Evolutionary conservation across 2,797 vertebrate genomes (phyloP).

Genomic region (Knipowitschia caucasica): DNA sequence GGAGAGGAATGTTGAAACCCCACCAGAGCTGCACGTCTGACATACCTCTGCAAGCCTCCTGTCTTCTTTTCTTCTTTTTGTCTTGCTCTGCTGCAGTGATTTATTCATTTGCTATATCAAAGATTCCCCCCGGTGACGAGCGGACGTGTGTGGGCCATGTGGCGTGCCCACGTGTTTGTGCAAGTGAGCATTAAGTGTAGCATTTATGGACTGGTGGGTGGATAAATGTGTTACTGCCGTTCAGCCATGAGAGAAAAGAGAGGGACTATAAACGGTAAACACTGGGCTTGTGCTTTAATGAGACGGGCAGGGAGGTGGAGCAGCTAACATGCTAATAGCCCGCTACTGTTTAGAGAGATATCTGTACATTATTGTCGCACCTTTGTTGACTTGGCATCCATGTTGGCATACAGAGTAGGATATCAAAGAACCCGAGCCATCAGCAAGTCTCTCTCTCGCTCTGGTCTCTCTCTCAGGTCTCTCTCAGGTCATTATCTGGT

Average conservation of each 20-base stretch:
- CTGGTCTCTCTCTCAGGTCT: too few species aligned
- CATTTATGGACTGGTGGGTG: conserved; percentile 43
- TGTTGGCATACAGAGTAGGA: too few species aligned
- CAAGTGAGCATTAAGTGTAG: conserved; percentile 42
- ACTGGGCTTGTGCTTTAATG: conserved; percentile 53
- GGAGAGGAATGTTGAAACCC: conserved; percentile 44
- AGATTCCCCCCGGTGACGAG: conserved; percentile 52
- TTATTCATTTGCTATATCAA: conserved; percentile 67
- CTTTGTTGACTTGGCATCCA: too few species aligned
- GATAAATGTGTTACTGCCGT: conserved; percentile 38
- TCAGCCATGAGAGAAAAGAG: conserved; percentile 16
- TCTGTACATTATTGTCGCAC: too few species aligned
- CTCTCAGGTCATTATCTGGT: too few species aligned
- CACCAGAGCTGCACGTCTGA: conserved; percentile 45
- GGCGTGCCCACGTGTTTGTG: conserved; percentile 15
- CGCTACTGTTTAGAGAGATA: conserved; percentile 37
- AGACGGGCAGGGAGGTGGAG: conserved; percentile 41
- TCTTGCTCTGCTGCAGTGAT: conserved; percentile 52
- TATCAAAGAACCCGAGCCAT: too few species aligned
- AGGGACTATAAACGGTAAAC: conserved; percentile 41
- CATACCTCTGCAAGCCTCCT: conserved; percentile 41
- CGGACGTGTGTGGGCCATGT: conserved; percentile 28
- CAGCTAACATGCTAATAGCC: conserved; percentile 48
- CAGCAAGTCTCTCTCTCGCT: too few species aligned
- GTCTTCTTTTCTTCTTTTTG: conserved; percentile 39